Evolutionary conservation across 2,888 invertebrate species (phyloP).

Genomic region (Beris morrisii): DNA sequence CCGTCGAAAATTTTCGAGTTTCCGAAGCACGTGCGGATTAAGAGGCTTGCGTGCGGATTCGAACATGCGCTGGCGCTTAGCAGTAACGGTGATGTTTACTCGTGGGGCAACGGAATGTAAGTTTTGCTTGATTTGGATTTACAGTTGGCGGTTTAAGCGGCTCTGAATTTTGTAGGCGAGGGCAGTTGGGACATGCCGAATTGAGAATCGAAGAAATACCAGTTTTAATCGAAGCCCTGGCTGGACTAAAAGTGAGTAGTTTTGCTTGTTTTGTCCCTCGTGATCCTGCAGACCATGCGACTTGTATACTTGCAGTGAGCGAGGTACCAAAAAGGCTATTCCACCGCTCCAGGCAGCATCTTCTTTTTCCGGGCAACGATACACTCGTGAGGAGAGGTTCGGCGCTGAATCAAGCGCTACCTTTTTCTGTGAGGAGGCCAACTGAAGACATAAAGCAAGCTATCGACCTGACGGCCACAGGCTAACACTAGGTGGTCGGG

Average conservation of each 20-base stretch:
- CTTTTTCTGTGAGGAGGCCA: too few species aligned
- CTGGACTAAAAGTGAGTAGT: constrained; percentile 65
- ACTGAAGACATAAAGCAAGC: too few species aligned
- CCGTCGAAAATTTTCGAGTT: constrained; percentile 63
- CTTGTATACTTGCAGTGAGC: too few species aligned
- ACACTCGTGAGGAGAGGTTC: too few species aligned
- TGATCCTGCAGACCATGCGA: too few species aligned
- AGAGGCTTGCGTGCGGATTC: constrained; percentile 73
- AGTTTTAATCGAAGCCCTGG: constrained; percentile 69
- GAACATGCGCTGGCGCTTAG: constrained; percentile 78
- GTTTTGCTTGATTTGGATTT: constrained; percentile 27
- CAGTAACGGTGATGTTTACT: constrained; percentile 71
- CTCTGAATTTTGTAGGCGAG: constrained; percentile 64
- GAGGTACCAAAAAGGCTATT: too few species aligned
- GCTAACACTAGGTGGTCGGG: too few species aligned
- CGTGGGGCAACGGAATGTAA: constrained; percentile 84
- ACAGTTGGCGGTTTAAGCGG: neutral
- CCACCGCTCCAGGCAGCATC: too few species aligned
- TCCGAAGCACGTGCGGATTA: constrained; percentile 59
- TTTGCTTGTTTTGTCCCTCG: too few species aligned
- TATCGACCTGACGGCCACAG: too few species aligned
- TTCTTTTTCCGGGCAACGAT: too few species aligned
- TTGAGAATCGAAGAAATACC: constrained; percentile 63
- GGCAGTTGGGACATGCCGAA: constrained; percentile 83
- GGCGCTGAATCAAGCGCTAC: too few species aligned